Conservation (phyloP, 2,888 invertebrate species). For the Arctia plantaginis region DNA sequence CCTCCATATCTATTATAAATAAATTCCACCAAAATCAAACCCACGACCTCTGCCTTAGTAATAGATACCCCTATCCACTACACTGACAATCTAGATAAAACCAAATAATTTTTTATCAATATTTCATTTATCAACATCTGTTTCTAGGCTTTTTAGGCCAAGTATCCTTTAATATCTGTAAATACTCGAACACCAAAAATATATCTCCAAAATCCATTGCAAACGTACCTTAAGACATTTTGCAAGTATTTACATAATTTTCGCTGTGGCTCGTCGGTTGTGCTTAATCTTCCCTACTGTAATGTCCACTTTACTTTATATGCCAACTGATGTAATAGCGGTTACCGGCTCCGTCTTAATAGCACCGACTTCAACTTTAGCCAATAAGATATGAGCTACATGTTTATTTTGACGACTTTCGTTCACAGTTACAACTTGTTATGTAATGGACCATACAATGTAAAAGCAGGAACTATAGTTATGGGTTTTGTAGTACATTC, state of each 20-base stretch:
- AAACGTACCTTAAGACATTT: conserved; percentile 12
- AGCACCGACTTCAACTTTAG: conserved; percentile 23
- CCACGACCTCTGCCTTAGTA: too few species aligned
- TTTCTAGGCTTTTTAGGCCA: neutral
- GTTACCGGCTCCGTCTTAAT: conserved; percentile 39
- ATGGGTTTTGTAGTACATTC: neutral
- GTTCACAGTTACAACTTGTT: neutral
- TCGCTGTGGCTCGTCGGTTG: conserved; percentile 25
- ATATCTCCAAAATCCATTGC: neutral
- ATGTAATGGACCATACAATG: neutral
- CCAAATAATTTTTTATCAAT: too few species aligned
- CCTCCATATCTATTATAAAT: too few species aligned
- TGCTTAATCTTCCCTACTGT: conserved; percentile 44
- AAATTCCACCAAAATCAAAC: too few species aligned
- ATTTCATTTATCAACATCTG: neutral
- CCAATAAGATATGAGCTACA: conserved; percentile 27
- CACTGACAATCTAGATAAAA: too few species aligned
- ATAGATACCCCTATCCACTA: too few species aligned
- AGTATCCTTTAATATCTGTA: neutral
- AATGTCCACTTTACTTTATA: conserved; percentile 45
- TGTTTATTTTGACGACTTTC: conserved; percentile 19
- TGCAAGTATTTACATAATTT: conserved; percentile 25
- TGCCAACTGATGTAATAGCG: conserved; percentile 33
- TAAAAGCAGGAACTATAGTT: neutral
- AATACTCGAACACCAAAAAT: neutral